Evolutionary conservation across 2,888 invertebrate genomes (phyloP), one percentile per base, ranked within the genome.

Genomic region (Brachycybe producta): DNA sequence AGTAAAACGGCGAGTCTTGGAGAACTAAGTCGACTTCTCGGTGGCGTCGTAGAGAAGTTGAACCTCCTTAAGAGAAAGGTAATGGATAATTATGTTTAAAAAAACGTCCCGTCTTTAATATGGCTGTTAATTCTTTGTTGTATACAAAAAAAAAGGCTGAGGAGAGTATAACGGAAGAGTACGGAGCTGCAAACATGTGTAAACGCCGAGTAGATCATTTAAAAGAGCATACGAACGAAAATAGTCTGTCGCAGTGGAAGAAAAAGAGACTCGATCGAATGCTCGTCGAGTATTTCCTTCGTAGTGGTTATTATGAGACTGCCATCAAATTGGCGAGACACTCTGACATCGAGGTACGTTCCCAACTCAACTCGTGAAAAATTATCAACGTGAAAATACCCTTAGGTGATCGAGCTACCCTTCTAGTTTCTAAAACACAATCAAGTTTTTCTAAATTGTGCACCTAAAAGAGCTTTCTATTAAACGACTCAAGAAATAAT

Each of bases 281-380:
- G 84, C 74, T 98, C 46, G 88, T 97, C 13, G 97, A 98, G 65
- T 94, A 97, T 68, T 85, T 95, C 63, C 74, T 98, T 19, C 75
- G 94, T 52, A 83, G 85, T 64, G 97, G 98, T 0, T 94, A 91
- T 70, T 95, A 98, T 66, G 86, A 86, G 62, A 84, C 94, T 0
- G 97, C 97, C 0, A 80, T 83, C 56, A 80, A 82, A 61, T 71
- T 98, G 24, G 87, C 92, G 0, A 80, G 83, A 47, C 78, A 82
- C 45, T 80, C 84, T 11, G 64, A 65, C 36, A 66, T 72, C 49
- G 67, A 70, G 64, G 68, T 66, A 53, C 43, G 49, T 39, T 24
- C 17, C n/a, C n/a, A n/a, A n/a, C n/a, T n/a, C n/a, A n/a, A n/a
- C n/a, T n/a, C n/a, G n/a, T n/a, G n/a, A n/a, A n/a, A n/a, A n/a